Evolutionary conservation across 2,888 invertebrate species (phyloP), one percentile per base, ranked within the genome.

Genomic region (Gastracanthus pulcherrimus): DNA sequence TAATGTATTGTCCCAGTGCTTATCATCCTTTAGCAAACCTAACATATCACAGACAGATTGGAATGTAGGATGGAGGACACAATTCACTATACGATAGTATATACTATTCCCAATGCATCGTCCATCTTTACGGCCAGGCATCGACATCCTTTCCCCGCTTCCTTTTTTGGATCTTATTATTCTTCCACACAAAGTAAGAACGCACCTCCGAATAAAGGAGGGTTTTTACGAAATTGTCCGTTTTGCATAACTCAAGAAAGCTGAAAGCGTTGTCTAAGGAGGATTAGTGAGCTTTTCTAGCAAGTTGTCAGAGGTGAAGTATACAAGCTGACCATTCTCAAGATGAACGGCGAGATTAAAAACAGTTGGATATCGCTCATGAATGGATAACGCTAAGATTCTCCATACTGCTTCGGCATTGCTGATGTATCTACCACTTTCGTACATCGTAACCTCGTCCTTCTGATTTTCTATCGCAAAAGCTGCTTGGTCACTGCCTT

Each of bases 241-340:
- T 85, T 85, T 87, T 75, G 74, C 90, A 91, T 5, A 90, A 84
- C 36, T 83, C 91, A 91, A 85, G 90, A 91, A 45, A n/a, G 83
- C 87, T 31, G 86, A 86, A 45, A 91, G 85, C 0, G 80, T 82
- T 23, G 84, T 81, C 19, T 84, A 72, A 9, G 26, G 55, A 23
- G 80, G 82, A 75, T 78, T 62, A 38, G 38, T 16, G 16, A 67
- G 34, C n/a, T 19, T 76, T 71, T 85, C 55, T 11, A 16, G 75
- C 36, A 79, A 78, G 74, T 84, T 87, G 51, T 80, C 80, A 34
- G 55, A 31, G 31, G 85, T 87, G 82, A 87, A 87, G 67, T 84
- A 86, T 4, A 88, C 85, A 11, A 84, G 82, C 71, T 87, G 87
- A 55, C 86, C 85, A 83, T 88, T 88, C 85, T 87, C 86, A n/a